Conservation (phyloP, 2,888 invertebrate genomes). For the Abscondita cerata region DNA sequence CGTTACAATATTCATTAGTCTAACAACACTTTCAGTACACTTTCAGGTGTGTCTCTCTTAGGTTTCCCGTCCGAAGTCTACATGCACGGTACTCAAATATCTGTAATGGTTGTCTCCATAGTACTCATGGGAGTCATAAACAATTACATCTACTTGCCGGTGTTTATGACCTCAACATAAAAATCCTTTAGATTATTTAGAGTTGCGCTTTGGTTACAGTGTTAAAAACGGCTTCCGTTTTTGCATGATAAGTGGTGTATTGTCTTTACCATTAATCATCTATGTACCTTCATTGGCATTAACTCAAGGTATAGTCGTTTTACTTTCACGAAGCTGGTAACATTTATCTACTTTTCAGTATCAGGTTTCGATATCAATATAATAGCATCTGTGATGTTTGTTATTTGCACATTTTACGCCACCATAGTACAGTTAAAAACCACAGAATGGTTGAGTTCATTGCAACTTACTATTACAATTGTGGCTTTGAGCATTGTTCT, state of each 20-base stretch:
- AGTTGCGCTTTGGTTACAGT: slow-evolving; percentile 67
- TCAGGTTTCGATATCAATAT: slow-evolving; percentile 59
- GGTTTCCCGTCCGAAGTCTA: slow-evolving; percentile 80
- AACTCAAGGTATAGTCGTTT: slow-evolving; percentile 64
- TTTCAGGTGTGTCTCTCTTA: slow-evolving; percentile 77
- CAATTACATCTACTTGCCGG: slow-evolving; percentile 64
- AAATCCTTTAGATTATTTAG: slow-evolving; percentile 73
- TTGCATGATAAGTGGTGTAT: slow-evolving; percentile 65
- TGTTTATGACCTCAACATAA: slow-evolving; percentile 75
- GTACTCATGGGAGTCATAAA: slow-evolving; percentile 48
- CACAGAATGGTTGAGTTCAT: slow-evolving; percentile 69
- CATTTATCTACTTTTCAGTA: slow-evolving; percentile 60
- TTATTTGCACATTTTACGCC: slow-evolving; percentile 78
- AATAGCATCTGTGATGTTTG: slow-evolving; percentile 66
- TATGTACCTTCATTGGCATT: slow-evolving; percentile 75
- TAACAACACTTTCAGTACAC: slow-evolving; percentile 63
- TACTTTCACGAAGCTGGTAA: neutral
- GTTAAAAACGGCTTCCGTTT: slow-evolving; percentile 67
- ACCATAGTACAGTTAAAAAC: slow-evolving; percentile 73
- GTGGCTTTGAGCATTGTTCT: slow-evolving; percentile 13
- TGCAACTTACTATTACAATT: slow-evolving; percentile 54
- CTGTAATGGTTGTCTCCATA: slow-evolving; percentile 57
- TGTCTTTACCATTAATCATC: slow-evolving; percentile 70
- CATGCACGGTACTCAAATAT: slow-evolving; percentile 72
- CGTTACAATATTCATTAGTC: neutral